Evolutionary conservation across 2,797 vertebrate genomes (phyloP).

Genomic region (Trachops cirrhosus): DNA sequence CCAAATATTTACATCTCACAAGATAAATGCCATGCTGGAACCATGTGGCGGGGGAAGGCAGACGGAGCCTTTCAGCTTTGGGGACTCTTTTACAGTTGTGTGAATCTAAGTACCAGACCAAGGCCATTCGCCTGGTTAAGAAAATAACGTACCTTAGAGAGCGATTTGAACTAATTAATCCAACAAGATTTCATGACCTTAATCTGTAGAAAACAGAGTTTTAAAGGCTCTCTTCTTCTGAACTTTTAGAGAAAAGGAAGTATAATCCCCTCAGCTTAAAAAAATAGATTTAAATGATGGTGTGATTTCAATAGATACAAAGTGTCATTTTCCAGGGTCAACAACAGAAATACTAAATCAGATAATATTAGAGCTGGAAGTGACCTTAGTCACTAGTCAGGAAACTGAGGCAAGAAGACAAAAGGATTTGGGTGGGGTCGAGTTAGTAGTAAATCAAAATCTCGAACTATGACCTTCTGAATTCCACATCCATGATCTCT

Average conservation of each 20-base stretch:
- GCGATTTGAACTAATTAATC: conserved; percentile 6
- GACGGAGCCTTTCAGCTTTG: not conserved
- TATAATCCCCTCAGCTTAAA: not conserved
- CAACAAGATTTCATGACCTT: not conserved
- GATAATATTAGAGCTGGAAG: not conserved
- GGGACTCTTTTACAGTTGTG: not conserved
- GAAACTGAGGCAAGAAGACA: conserved; percentile 12
- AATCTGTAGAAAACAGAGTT: not conserved
- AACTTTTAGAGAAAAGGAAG: conserved; percentile 11
- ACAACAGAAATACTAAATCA: conserved; percentile 9
- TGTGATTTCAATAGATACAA: conserved; percentile 15
- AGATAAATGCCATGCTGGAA: conserved; percentile 74
- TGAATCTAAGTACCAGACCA: not conserved
- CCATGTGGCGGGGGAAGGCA: conserved; percentile 36
- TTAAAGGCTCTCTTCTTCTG: conserved; percentile 11
- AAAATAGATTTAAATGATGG: not conserved
- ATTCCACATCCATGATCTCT: not conserved
- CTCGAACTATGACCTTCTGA: not conserved
- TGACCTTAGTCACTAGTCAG: not conserved
- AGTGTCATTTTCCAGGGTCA: conserved; percentile 17
- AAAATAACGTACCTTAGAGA: conserved; percentile 26
- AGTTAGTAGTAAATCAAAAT: conserved; percentile 10
- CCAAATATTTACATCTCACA: conserved; percentile 50
- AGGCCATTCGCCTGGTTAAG: not conserved
- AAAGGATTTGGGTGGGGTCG: not conserved